phyloP scores from a whole-genome alignment of 1,140 invertebrate genomes.

The Drosophila repleta region DNA sequence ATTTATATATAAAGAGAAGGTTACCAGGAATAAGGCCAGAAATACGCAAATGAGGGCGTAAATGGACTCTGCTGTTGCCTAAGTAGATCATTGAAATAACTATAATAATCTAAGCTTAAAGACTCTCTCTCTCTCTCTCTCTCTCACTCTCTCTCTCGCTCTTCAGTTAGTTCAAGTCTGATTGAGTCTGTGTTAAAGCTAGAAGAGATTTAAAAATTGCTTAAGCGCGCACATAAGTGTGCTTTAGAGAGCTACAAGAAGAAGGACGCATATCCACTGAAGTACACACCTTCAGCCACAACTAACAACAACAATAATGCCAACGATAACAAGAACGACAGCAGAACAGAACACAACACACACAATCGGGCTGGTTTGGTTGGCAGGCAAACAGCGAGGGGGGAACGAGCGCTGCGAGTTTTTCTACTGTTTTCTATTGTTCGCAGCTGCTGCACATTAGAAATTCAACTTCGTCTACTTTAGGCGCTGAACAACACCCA shows the following conservation, averaged over 20 bases:
- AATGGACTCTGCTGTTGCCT: too few relatives aligned
- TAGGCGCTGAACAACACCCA: conserved; percentile 60
- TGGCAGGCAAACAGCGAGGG: conserved; percentile 26
- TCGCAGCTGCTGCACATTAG: conserved; percentile 79
- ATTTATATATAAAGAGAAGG: conserved; percentile 16
- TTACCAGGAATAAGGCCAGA: neutral
- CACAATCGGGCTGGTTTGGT: conserved; percentile 59
- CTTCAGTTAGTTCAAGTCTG: too few relatives aligned
- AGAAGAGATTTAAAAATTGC: conserved; percentile 69
- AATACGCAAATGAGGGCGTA: neutral
- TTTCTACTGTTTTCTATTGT: conserved; percentile 63
- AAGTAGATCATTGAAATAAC: too few relatives aligned
- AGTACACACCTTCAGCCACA: conserved; percentile 6
- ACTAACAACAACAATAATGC: conserved; percentile 58
- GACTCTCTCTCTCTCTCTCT: too few relatives aligned
- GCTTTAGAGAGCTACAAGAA: conserved; percentile 29
- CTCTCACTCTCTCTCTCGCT: too few relatives aligned
- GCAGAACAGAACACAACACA: conserved; percentile 40
- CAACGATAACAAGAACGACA: conserved; percentile 44
- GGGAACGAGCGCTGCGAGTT: conserved; percentile 42
- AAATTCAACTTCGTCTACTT: conserved; percentile 80
- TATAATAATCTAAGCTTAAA: too few relatives aligned
- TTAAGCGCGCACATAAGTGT: conserved; percentile 59
- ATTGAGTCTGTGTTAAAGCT: too few relatives aligned
- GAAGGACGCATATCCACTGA: conserved; percentile 7